Evolutionary conservation across 2,797 vertebrate genomes (phyloP), one percentile per base, ranked within the genome.

Genomic region (Clarias fuscus): DNA sequence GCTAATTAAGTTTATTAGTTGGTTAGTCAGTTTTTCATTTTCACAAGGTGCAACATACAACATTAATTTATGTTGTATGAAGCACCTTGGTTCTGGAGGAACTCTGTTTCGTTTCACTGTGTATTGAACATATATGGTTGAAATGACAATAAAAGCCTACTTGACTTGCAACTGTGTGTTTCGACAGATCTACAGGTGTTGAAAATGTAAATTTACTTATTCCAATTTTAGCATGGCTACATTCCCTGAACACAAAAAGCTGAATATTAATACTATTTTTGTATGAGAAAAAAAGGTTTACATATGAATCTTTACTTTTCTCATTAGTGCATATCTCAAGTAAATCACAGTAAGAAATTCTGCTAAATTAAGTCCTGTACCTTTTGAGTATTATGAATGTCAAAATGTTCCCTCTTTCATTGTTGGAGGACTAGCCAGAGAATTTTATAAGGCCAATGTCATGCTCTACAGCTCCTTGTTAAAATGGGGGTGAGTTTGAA

Each of bases 401-500:
- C 17, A 79, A 79, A 79, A 43, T 7, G 37, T 85, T 87, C 77
- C 5, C 6, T 22, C 37, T 80, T n/a, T 64, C 4, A 80, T 59
- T 4, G 1, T 37, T 30, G 7, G 10, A 24, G 30, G 18, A 61
- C 56, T 67, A 86, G 48, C 80, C 84, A 40, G 30, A 72, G 37
- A 65, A 24, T 64, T 89, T 86, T 86, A 87, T 79, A 84, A 77
- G 40, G 70, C 62, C 84, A 59, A 61, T 84, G 88, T 87, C 77
- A 87, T 86, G 70, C 85, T 88, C 71, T 72, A 65, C 64, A 86
- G 37, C 78, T 86, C 68, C 81, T 64, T 86, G 43, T 88, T 82
- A 77, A 80, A 80, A 62, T 43, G 22, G 59, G 85, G 85, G 33
- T 30, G 48, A 86, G 79, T 80, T 78, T 89, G 87, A 91, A 93